phyloP scores from a whole-genome alignment of 1,140 invertebrate species.

The Papilio xuthus region DNA sequence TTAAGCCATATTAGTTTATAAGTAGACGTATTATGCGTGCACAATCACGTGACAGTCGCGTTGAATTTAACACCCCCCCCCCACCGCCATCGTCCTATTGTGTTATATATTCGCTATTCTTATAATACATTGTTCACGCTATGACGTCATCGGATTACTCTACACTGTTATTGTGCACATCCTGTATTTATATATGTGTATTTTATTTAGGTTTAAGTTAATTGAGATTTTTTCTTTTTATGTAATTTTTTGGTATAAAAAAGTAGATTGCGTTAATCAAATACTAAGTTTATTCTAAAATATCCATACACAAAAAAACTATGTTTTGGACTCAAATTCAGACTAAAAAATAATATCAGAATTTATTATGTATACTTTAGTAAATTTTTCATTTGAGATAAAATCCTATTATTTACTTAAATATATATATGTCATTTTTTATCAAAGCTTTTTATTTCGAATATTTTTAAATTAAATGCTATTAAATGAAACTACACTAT shows the following conservation, averaged over 20 bases:
- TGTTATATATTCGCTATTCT: too few relatives aligned
- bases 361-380: too few relatives aligned
- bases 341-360: too few relatives aligned
- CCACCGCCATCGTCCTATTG: not conserved
- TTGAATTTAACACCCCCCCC: not conserved
- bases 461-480: too few relatives aligned
- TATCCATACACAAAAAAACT: too few relatives aligned
- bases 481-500: not conserved
- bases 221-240: not conserved
- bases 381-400: too few relatives aligned
- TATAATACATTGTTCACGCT: not conserved
- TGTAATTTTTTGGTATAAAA: not conserved
- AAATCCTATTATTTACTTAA: too few relatives aligned
- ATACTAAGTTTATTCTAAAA: too few relatives aligned
- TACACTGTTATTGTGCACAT: not conserved
- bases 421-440: too few relatives aligned
- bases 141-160: not conserved
- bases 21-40: not conserved
- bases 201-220: not conserved
- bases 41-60: not conserved
- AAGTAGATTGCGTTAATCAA: too few relatives aligned
- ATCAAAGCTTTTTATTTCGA: too few relatives aligned
- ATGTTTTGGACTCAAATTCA: too few relatives aligned
- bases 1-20: slow-evolving; percentile 32
- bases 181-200: not conserved